Evolutionary conservation across 2,113 vertebrate species (phyloP).

Genomic region (Chaetura pelagica): DNA sequence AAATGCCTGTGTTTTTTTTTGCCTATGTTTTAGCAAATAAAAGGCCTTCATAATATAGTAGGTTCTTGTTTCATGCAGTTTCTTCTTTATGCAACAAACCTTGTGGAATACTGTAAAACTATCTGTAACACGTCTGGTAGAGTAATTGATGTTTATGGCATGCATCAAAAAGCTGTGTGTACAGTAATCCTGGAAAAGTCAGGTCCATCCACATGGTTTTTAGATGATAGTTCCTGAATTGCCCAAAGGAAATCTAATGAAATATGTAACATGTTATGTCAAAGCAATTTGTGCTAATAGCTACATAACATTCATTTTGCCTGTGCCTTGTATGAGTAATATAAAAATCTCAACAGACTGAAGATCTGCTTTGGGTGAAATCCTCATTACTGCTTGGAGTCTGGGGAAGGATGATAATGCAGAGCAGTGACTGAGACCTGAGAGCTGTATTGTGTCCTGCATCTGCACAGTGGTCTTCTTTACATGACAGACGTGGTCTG

Average conservation of each 20-base stretch:
- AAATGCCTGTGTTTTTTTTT: background rate
- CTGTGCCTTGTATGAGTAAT: background rate
- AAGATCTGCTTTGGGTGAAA: background rate
- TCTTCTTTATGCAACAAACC: constrained; percentile 26
- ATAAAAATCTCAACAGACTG: background rate
- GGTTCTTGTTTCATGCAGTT: background rate
- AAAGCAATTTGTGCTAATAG: background rate
- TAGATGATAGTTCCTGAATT: constrained; percentile 22
- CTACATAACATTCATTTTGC: background rate
- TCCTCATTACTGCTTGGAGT: background rate
- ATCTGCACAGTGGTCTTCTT: background rate
- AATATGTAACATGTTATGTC: constrained; percentile 16
- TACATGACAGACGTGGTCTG: rapidly evolving
- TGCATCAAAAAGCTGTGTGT: background rate
- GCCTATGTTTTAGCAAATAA: background rate
- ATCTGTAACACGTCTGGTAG: background rate
- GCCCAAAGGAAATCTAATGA: background rate
- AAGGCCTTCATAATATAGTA: background rate
- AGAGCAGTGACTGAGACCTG: background rate
- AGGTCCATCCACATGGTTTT: background rate
- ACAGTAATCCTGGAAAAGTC: background rate
- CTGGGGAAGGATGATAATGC: background rate
- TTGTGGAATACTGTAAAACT: background rate
- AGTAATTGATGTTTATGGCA: background rate
- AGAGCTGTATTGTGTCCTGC: background rate